Conservation (phyloP, 2,888 invertebrate species). For the Cancer borealis region DNA sequence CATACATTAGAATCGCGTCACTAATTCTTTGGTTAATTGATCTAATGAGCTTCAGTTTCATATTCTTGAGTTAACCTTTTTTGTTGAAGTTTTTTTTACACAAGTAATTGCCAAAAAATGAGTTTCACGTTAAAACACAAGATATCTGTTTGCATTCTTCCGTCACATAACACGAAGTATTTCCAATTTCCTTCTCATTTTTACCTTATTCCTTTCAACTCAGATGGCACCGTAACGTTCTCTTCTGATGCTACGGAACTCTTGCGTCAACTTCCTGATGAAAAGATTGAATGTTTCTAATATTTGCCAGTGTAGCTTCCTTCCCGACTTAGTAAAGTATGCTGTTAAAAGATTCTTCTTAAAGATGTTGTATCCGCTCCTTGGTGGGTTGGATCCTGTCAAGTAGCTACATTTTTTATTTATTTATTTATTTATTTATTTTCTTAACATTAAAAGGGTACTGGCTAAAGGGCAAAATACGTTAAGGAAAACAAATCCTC, state of each 20-base stretch:
- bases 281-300: slow-evolving; percentile 20
- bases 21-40: too few species aligned
- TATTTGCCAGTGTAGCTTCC: slow-evolving; percentile 3
- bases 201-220: not conserved
- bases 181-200: not conserved
- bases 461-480: too few species aligned
- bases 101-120: not conserved
- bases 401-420: not conserved
- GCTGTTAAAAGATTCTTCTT: slow-evolving; percentile 2
- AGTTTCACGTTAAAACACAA: not conserved
- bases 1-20: too few species aligned
- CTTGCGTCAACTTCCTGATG: not conserved
- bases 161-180: not conserved
- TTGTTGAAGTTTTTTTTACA: not conserved
- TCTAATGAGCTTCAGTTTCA: too few species aligned
- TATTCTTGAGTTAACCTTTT: not conserved
- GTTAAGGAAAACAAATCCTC: too few species aligned
- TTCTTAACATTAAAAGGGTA: too few species aligned
- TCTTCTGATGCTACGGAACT: not conserved
- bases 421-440: too few species aligned
- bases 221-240: not conserved
- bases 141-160: too few species aligned
- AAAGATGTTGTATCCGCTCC: not conserved
- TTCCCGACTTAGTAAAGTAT: slow-evolving; percentile 12
- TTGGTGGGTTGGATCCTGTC: not conserved